These are phyloP conservation scores for Cephus runcator DNA, from an alignment of 2,888 invertebrate species.

Conservation along the genomic window DNA sequence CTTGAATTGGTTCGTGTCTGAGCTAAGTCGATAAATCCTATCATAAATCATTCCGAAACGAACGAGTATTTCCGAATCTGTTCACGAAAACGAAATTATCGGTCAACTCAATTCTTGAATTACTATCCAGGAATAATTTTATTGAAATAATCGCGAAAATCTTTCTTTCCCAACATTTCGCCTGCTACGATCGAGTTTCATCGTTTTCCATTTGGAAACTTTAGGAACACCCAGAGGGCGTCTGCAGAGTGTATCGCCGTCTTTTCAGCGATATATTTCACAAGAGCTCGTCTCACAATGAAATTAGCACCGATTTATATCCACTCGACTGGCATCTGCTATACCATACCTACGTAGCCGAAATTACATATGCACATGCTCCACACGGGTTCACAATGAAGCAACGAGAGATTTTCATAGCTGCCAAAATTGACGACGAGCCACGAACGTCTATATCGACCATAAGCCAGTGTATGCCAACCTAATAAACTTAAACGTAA, in stretches of 20 bases:
- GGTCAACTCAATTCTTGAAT: neutral
- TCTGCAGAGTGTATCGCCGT: neutral
- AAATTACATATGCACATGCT: neutral
- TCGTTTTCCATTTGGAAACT: neutral
- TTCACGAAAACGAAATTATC: no score
- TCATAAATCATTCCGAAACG: neutral
- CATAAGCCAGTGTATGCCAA: neutral
- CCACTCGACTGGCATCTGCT: neutral
- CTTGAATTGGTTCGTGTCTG: neutral
- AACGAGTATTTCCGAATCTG: no score
- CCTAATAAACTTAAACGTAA: no score
- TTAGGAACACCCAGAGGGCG: neutral
- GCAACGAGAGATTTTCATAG: neutral
- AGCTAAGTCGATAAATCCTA: neutral
- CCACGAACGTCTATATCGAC: neutral
- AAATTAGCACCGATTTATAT: constrained; percentile 4
- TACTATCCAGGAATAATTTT: neutral
- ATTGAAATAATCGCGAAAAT: neutral
- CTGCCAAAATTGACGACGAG: neutral
- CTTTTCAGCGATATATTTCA: neutral
- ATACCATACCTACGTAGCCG: neutral
- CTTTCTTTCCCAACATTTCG: neutral
- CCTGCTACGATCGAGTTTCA: neutral
- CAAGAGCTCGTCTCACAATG: neutral
- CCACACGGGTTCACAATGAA: constrained; percentile 1